phyloP scores from a whole-genome alignment of 2,888 invertebrate species.

The Sesia bembeciformis region DNA sequence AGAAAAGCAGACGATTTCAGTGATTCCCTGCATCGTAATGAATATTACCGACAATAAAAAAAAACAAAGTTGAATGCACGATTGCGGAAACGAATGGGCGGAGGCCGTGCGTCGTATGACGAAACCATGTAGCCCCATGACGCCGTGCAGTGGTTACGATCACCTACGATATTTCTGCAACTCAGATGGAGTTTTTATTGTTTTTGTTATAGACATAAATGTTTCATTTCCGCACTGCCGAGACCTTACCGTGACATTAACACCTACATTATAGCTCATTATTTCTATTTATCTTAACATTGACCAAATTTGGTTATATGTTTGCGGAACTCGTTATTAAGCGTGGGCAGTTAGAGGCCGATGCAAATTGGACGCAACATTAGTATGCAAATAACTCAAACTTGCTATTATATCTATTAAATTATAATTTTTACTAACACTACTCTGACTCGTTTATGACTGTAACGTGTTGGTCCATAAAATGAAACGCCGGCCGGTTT shows the following conservation, averaged over 20 bases:
- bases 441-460: too few species aligned
- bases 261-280: slow-evolving; percentile 2
- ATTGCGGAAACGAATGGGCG: slow-evolving; percentile 48
- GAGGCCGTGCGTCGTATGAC: slow-evolving; percentile 42
- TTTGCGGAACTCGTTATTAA: slow-evolving; percentile 36
- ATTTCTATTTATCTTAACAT: slow-evolving; percentile 10
- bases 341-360: slow-evolving; percentile 24
- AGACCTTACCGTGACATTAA: too few species aligned
- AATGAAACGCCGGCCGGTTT: too few species aligned
- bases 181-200: too few species aligned
- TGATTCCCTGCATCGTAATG: too few species aligned
- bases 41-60: too few species aligned
- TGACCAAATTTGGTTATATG: slow-evolving; percentile 17
- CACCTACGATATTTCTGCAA: background rate
- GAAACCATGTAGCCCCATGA: slow-evolving; percentile 44
- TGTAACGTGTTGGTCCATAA: too few species aligned
- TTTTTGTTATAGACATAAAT: too few species aligned
- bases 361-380: slow-evolving; percentile 16
- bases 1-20: too few species aligned
- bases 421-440: too few species aligned
- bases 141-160: slow-evolving; percentile 14
- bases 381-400: background rate
- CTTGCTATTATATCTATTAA: too few species aligned
- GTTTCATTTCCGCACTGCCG: too few species aligned
- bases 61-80: slow-evolving; percentile 52